These are phyloP conservation scores for Pseudomyrmex dendroicus DNA, from an alignment of 1,140 invertebrate species.

Conservation along the genomic window DNA sequence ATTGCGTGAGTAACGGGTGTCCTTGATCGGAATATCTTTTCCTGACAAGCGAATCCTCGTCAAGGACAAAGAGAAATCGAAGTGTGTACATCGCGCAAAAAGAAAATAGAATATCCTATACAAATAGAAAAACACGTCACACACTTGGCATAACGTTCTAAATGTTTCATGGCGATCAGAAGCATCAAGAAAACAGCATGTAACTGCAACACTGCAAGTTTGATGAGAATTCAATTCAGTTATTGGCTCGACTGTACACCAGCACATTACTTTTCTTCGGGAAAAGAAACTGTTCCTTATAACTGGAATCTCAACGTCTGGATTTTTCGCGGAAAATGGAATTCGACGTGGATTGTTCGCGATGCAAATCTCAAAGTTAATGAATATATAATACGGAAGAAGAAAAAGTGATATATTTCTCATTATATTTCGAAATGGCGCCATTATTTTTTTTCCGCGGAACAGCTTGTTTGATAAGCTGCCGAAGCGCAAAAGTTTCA, in stretches of 20 bases:
- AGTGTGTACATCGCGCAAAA: slow-evolving; percentile 17
- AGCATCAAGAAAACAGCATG: slow-evolving; percentile 4
- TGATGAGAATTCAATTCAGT: slow-evolving; percentile 10
- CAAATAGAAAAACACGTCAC: not conserved
- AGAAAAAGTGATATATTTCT: not conserved
- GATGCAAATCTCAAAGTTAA: slow-evolving; percentile 6
- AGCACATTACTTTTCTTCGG: not conserved
- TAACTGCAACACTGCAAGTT: not conserved
- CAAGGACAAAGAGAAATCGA: slow-evolving; percentile 49
- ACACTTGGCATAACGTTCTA: not conserved
- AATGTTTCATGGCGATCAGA: slow-evolving; percentile 36
- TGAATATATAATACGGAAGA: not conserved
- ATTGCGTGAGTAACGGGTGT: slow-evolving; percentile 41
- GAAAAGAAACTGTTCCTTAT: not conserved
- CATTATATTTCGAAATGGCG: not conserved
- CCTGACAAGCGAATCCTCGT: slow-evolving; percentile 23
- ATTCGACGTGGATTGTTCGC: not conserved
- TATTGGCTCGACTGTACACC: not conserved
- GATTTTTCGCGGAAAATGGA: not conserved
- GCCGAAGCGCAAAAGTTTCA: not conserved
- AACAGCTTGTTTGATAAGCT: not conserved
- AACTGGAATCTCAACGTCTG: not conserved
- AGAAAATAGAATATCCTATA: slow-evolving; percentile 23
- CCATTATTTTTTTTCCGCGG: not conserved
- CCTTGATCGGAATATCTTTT: slow-evolving; percentile 47